These are phyloP conservation scores for Okamejei kenojei DNA, from an alignment of 2,797 vertebrate species.

Conservation along the genomic window DNA sequence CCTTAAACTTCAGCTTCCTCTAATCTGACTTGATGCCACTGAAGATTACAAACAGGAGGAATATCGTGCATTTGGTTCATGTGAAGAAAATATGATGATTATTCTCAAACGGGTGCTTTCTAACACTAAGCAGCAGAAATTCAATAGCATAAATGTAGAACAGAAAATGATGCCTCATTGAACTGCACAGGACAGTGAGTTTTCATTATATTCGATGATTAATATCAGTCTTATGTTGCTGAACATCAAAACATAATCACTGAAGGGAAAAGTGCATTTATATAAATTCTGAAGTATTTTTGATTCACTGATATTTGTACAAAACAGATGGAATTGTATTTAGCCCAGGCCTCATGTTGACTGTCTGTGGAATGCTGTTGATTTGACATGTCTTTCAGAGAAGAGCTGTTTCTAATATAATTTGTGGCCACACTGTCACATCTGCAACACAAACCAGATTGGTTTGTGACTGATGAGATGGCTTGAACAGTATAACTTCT, in stretches of 20 bases:
- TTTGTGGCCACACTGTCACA: too few relatives aligned
- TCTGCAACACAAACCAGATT: too few relatives aligned
- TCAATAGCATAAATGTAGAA: neutral
- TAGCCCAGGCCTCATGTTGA: too few relatives aligned
- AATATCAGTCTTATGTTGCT: neutral
- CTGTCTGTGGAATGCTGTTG: too few relatives aligned
- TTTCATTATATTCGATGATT: neutral
- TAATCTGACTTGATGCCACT: neutral
- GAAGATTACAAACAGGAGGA: neutral
- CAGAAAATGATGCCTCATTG: neutral
- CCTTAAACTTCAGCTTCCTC: neutral
- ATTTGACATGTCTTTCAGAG: too few relatives aligned
- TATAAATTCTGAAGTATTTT: neutral
- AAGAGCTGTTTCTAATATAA: too few relatives aligned
- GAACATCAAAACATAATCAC: neutral
- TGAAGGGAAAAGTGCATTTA: neutral
- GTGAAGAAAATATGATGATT: neutral
- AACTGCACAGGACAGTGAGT: neutral
- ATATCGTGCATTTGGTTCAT: too few relatives aligned
- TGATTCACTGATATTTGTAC: neutral
- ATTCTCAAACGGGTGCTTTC: neutral
- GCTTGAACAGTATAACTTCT: too few relatives aligned
- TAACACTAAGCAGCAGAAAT: neutral
- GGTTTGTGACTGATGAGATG: too few relatives aligned
- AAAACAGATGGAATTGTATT: neutral